Conservation (phyloP, 1,140 invertebrate species). For the Heliothis virescens region DNA sequence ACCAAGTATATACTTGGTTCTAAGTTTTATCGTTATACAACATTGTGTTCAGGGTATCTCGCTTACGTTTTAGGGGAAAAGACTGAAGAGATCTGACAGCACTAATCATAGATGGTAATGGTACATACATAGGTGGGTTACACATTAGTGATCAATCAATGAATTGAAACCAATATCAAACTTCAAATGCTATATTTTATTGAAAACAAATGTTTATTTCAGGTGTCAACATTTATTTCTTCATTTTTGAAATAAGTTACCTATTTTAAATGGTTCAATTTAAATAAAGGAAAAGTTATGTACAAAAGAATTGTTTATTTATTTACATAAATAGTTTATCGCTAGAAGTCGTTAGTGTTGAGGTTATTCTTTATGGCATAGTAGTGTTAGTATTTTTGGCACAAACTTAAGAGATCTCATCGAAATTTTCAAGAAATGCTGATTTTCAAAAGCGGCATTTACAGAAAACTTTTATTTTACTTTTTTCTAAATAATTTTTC, state of each 20-base stretch:
- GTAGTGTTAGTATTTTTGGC: background rate
- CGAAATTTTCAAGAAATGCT: background rate
- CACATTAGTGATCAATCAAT: too few relatives aligned
- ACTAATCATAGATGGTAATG: too few relatives aligned
- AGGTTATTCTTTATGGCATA: conserved; percentile 1
- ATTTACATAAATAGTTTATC: background rate
- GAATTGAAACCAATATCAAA: too few relatives aligned
- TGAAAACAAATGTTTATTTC: too few relatives aligned
- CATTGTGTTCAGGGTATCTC: too few relatives aligned
- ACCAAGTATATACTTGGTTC: too few relatives aligned
- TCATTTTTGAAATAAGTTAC: background rate
- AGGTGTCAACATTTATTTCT: too few relatives aligned
- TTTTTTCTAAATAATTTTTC: background rate
- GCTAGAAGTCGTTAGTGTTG: too few relatives aligned
- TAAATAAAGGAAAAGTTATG: background rate
- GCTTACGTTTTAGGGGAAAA: too few relatives aligned
- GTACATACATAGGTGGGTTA: too few relatives aligned
- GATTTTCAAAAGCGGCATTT: background rate
- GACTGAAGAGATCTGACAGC: too few relatives aligned
- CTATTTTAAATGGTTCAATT: background rate
- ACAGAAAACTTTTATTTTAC: background rate
- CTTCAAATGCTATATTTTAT: too few relatives aligned
- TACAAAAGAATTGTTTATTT: background rate
- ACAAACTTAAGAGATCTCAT: background rate
- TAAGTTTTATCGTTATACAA: background rate